These are phyloP conservation scores for Sthenelais limicola DNA, from an alignment of 2,888 invertebrate genomes.

Conservation along the genomic window DNA sequence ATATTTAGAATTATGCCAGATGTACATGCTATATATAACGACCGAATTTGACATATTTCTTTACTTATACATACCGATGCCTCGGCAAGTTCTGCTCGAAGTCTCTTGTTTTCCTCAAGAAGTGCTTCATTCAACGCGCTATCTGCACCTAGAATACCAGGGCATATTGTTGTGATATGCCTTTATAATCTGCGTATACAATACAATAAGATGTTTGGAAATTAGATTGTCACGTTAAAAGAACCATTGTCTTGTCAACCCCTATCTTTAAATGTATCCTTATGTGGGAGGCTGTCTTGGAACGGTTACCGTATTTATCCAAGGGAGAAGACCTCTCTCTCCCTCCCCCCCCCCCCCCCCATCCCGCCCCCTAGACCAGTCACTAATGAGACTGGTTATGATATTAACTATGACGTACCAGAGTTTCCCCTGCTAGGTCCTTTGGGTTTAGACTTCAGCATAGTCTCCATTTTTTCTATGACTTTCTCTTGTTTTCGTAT, in stretches of 20 bases:
- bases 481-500: conserved; percentile 69
- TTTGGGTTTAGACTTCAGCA: conserved; percentile 50
- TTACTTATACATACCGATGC: conserved; percentile 43
- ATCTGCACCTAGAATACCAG: neutral
- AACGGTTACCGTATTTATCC: no score
- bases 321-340: no score
- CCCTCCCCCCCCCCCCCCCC: neutral
- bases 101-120: conserved; percentile 64
- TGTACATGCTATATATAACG: no score
- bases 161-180: no score
- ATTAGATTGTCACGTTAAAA: no score
- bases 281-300: no score
- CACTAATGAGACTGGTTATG: neutral
- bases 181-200: no score
- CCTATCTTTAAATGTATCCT: no score
- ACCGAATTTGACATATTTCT: no score
- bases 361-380: neutral
- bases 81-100: conserved; percentile 62
- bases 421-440: neutral
- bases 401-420: neutral
- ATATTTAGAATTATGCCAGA: no score
- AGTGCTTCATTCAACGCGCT: conserved; percentile 51
- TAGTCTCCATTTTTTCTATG: conserved; percentile 68
- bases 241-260: no score
- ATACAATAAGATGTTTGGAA: no score